Base-by-base conservation (phyloP, 1,140 invertebrate species). In the Probaryconus sp. region DNA sequence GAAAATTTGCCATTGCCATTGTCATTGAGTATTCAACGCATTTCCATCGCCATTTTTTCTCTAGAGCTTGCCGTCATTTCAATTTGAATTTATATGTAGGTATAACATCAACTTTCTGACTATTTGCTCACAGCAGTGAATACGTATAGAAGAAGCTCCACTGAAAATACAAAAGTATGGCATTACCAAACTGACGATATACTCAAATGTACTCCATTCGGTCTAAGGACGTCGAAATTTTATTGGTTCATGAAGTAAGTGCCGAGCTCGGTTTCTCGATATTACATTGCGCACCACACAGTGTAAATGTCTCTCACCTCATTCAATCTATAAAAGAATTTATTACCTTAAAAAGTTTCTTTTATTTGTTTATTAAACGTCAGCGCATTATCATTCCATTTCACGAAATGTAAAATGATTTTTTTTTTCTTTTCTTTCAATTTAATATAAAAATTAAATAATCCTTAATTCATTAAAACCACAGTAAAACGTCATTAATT, bases 81-180 rank as follows among this genome's bases (percentile, higher is more conserved):
- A 58, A 77, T 72, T 72, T 55, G 56, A 65, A 80, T 77, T 80
- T 72, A 51, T 56, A 43, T 33, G 38, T 37, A 17, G 43, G 60
- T 31, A 63, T 75, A 75, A 45, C 13, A 31, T 16, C 16, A 28
- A 63, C 37, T 70, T 61, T 31, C 48, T 47, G 47, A 26, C 77
- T 50, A 48, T 55, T 71, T 69, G 58, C 40, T 14, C 51, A 48
- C 24, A 73, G 42, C 47, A 3, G 31, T 20, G 35, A 45, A 51
- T 51, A 53, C 42, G 31, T 47, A 51, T 10, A 58, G 24, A n/a
- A 42, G 33, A n/a, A 42, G 33, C 68, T 45, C 65, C 70, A 43
- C 61, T 53, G 43, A 30, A 60, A 53, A 58, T 58, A 74, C 70
- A 55, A 65, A 74, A 74, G 63, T 68, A 48, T 50, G 26, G 47